Evolutionary conservation across 2,888 invertebrate species (phyloP), one percentile per base, ranked within the genome.

Genomic region (Tromatobia lineatoria): DNA sequence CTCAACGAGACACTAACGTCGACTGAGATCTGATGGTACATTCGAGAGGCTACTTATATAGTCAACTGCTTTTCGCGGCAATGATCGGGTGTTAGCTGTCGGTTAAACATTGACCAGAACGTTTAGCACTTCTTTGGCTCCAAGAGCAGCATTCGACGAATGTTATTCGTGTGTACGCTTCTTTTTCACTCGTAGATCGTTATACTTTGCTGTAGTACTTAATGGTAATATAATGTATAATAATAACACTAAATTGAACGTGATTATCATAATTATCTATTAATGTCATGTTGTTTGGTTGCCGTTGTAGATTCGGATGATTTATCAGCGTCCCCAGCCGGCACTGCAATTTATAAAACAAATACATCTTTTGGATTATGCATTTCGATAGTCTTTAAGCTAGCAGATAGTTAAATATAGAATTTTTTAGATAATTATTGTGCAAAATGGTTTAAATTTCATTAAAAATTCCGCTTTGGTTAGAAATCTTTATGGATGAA

Each of bases 291-390:
- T 67, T 47, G 25, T 23, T 13, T 45, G 6, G 45, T 47, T n/a
- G 13, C 15, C 4, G 29, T 34, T 11, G 50, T n/a, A 0, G 29
- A 50, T n/a, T 15, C 18, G 38, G 47, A 8, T 47, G 11, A 45
- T 18, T n/a, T 23, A 71, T 87, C 80, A 90, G n/a, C 89, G 88
- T 25, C 90, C 90, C 91, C 90, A 91, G 11, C 90, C 91, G 13
- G 88, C 88, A 0, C 90, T 90, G 83, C 13, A 86, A 79, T 47
- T 20, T 80, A 69, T 61, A 82, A 79, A 75, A 45, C 23, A 45
- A 80, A 74, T 8, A 67, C 0, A 38, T 38, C 0, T 45, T 61
- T 67, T 42, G 29, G 2, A 52, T 20, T 2, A 4, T 7, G 7
- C n/a, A 20, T 7, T 52, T 18, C 18, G 18, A 52, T 45, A 45